Percentiles rank a stretch among this genome's conserved stretches.
Conservation (phyloP, 2,888 invertebrate genomes). For the Pachycephus smyrnensis region DNA sequence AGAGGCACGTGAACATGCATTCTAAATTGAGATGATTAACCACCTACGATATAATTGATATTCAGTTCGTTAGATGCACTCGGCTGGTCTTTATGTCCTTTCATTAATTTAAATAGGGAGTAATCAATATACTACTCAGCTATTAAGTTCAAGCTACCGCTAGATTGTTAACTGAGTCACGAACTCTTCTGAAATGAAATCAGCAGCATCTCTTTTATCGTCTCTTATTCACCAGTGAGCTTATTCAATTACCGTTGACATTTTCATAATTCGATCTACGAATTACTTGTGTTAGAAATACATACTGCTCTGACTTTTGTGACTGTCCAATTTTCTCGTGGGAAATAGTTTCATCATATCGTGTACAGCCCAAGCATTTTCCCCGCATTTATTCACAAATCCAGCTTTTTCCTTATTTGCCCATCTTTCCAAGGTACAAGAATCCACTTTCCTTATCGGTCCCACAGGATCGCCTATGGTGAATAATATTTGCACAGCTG, state of each 20-base stretch:
- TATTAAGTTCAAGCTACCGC: neutral
- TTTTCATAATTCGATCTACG: neutral
- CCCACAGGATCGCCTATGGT: conserved; percentile 32
- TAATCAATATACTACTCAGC: neutral
- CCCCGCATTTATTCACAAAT: conserved; percentile 72
- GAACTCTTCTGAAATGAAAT: neutral
- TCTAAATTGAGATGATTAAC: neutral
- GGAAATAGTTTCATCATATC: conserved; percentile 57
- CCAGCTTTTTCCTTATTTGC: conserved; percentile 68
- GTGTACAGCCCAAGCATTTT: conserved; percentile 70
- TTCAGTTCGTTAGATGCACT: conserved; percentile 40
- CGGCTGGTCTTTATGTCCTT: conserved; percentile 15
- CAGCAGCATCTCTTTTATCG: conserved; percentile 2
- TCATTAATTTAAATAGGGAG: conserved; percentile 23
- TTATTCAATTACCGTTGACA: neutral
- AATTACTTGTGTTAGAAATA: neutral
- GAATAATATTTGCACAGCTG: neutral
- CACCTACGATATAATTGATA: conserved; percentile 21
- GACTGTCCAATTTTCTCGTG: conserved; percentile 6
- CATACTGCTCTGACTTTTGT: conserved; percentile 4
- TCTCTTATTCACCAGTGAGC: neutral
- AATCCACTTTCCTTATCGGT: conserved; percentile 36
- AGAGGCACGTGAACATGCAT: neutral
- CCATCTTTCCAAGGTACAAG: conserved; percentile 66
- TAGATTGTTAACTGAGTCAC: neutral